Conservation (phyloP, 2,113 vertebrate species). For the Lampris incognitus region DNA sequence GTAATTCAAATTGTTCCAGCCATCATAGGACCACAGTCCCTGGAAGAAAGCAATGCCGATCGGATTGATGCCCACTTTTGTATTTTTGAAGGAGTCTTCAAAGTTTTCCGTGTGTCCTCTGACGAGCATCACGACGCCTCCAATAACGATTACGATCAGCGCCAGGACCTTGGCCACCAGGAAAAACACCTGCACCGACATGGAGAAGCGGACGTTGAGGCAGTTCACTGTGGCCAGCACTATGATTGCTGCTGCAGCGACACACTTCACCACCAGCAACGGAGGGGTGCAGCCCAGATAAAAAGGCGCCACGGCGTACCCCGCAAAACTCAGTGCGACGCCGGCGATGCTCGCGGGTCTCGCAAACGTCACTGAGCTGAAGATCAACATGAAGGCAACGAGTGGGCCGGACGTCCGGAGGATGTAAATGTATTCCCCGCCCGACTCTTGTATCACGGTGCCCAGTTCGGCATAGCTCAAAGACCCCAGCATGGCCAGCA, state of each 20-base stretch:
- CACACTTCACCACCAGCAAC: conserved; percentile 74
- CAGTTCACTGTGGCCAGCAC: conserved; percentile 82
- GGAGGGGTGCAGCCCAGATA: conserved; percentile 83
- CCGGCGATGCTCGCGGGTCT: conserved; percentile 84
- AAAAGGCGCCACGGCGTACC: conserved; percentile 84
- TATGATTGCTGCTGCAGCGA: conserved; percentile 83
- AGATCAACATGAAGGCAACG: conserved; percentile 86
- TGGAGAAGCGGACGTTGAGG: conserved; percentile 82
- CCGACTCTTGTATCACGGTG: conserved; percentile 86
- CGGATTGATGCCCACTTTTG: conserved; percentile 68
- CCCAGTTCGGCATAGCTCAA: conserved; percentile 90
- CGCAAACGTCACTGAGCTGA: conserved; percentile 84
- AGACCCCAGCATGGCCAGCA: conserved; percentile 83
- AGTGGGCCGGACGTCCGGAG: conserved; percentile 85
- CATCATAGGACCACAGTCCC: conserved; percentile 89
- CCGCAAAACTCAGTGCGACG: conserved; percentile 85
- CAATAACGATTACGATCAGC: conserved; percentile 78
- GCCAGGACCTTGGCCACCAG: conserved; percentile 84
- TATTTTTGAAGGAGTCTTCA: conserved; percentile 83
- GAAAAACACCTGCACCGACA: conserved; percentile 84
- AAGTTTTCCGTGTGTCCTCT: conserved; percentile 80
- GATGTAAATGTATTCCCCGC: conserved; percentile 91
- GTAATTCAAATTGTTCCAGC: conserved; percentile 89
- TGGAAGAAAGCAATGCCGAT: conserved; percentile 89
- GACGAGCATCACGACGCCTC: conserved; percentile 80